Percentiles rank a stretch among this genome's conserved stretches.
Conservation (phyloP, 2,113 vertebrate genomes). For the Alosa alosa region DNA sequence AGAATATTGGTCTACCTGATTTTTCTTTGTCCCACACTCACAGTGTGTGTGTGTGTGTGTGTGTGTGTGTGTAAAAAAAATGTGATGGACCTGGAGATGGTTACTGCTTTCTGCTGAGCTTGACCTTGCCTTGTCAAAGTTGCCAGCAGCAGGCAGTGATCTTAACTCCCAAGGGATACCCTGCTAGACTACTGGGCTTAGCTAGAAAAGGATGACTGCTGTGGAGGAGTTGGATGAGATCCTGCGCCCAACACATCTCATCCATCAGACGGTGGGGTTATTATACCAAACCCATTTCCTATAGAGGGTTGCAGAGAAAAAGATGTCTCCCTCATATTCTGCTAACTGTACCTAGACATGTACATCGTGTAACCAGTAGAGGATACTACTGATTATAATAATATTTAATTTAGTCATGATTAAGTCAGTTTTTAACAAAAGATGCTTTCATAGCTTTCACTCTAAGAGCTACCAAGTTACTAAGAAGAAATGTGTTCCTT, state of each 20-base stretch:
- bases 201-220: background rate
- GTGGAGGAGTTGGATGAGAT: background rate
- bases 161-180: background rate
- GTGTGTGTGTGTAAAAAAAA: background rate
- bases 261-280: background rate
- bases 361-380: background rate
- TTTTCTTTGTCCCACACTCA: background rate
- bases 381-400: background rate
- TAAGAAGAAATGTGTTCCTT: background rate
- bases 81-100: background rate
- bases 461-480: background rate
- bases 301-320: background rate
- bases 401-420: background rate
- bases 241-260: background rate
- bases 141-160: slow-evolving; percentile 3
- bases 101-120: slow-evolving; percentile 5
- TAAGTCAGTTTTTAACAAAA: background rate
- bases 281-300: background rate
- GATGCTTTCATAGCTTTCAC: background rate
- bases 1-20: background rate
- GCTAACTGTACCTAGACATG: background rate
- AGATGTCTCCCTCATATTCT: background rate
- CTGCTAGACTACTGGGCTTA: background rate
- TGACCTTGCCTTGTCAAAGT: slow-evolving; percentile 17
- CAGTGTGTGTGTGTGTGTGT: background rate